Evolutionary conservation across 2,888 invertebrate species (phyloP).

Genomic region (Minunthozetes semirufus): DNA sequence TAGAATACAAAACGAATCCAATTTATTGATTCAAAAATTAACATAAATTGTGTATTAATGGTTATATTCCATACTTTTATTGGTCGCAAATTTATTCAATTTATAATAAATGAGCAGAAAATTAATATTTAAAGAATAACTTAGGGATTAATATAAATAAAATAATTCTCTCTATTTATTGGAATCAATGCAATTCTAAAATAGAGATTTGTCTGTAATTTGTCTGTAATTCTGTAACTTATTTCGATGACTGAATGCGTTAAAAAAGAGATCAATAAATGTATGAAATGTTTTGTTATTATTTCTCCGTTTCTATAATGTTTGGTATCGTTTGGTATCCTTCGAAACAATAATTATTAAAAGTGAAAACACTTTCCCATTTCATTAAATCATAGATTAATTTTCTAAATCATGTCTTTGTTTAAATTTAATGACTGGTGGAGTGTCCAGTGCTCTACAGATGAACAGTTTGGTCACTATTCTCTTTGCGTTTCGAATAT

Average conservation of each 20-base stretch:
- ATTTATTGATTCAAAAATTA: no score
- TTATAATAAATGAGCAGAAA: no score
- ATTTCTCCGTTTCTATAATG: neutral
- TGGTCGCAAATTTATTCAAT: no score
- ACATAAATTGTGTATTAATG: no score
- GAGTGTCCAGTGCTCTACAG: slow-evolving; percentile 63
- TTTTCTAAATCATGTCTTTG: slow-evolving; percentile 64
- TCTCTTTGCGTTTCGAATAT: slow-evolving; percentile 52
- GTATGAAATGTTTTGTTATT: slow-evolving; percentile 11
- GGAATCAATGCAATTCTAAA: neutral
- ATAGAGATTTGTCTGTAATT: neutral
- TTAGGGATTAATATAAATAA: no score
- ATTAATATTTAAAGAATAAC: no score
- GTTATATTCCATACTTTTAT: no score
- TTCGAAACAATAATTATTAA: neutral
- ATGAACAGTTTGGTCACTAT: slow-evolving; percentile 58
- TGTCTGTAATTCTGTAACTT: neutral
- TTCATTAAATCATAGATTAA: neutral
- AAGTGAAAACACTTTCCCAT: neutral
- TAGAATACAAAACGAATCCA: no score
- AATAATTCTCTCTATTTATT: no score
- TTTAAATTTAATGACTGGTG: slow-evolving; percentile 88
- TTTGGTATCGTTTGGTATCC: slow-evolving; percentile 1
- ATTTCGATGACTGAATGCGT: neutral
- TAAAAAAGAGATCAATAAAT: neutral